These are phyloP conservation scores for Nowickia ferox DNA, from an alignment of 2,888 invertebrate genomes.

Conservation along the genomic window DNA sequence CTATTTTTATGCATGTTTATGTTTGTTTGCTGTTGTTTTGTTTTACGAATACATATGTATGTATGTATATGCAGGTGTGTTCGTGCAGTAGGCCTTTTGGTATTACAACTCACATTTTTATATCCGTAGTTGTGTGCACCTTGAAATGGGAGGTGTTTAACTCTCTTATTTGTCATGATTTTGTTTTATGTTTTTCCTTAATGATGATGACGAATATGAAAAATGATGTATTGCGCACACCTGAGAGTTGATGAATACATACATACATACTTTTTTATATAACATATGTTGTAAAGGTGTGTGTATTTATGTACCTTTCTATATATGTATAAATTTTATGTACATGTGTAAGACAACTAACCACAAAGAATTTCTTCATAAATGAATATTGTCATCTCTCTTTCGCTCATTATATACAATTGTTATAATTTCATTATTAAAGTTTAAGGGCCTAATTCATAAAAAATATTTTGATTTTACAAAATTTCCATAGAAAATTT, in stretches of 20 bases:
- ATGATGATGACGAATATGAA: conserved; percentile 36
- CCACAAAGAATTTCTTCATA: conserved; percentile 50
- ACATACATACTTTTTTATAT: neutral
- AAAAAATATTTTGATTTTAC: too few species aligned
- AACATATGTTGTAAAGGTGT: neutral
- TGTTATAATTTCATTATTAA: too few species aligned
- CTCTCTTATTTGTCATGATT: conserved; percentile 66
- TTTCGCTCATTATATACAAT: conserved; percentile 44
- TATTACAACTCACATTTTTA: neutral
- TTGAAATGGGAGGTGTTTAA: conserved; percentile 69
- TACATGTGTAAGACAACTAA: conserved; percentile 23
- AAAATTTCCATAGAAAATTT: too few species aligned
- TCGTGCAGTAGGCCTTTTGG: neutral
- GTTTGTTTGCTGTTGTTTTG: neutral
- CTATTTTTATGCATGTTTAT: neutral
- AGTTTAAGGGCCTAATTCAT: too few species aligned
- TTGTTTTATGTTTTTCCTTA: conserved; percentile 12
- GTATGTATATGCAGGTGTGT: conserved; percentile 42
- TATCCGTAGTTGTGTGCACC: conserved; percentile 28
- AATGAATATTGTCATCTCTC: conserved; percentile 44
- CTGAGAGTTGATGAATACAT: conserved; percentile 47
- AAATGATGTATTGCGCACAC: conserved; percentile 73
- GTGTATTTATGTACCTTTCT: conserved; percentile 13
- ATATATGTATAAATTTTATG: neutral
- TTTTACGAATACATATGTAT: neutral